A percentile compares a stretch with the other conserved stretches of the same genome.
phyloP scores from a whole-genome alignment of 64 coral and sea anemone species.

The Orbicella faveolata region DNA sequence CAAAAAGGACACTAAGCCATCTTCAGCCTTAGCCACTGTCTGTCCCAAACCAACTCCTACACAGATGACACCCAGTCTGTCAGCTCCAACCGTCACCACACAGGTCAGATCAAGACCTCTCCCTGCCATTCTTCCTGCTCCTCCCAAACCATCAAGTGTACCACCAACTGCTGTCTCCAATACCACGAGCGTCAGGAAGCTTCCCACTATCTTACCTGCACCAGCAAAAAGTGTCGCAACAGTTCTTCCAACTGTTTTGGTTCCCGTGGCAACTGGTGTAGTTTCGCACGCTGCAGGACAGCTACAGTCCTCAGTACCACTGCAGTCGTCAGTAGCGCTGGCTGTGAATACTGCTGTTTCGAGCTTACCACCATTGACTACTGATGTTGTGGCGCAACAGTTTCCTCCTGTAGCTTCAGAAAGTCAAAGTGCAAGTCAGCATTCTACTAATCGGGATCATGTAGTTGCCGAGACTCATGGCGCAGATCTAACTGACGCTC shows the following conservation, averaged over 20 bases:
- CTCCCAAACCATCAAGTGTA: conserved; percentile 66
- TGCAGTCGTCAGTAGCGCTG: conserved; percentile 20
- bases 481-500: neutral
- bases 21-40: neutral
- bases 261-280: conserved; percentile 58
- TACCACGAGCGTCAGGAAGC: conserved; percentile 38
- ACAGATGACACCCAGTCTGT: conserved; percentile 57
- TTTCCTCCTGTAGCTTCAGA: neutral
- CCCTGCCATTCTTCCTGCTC: conserved; percentile 78
- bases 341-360: conserved; percentile 20
- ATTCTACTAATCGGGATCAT: neutral
- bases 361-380: neutral
- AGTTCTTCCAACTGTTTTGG: conserved; percentile 70
- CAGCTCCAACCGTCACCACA: conserved; percentile 65
- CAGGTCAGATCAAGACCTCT: conserved; percentile 83
- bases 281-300: conserved; percentile 5
- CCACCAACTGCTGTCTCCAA: conserved; percentile 32
- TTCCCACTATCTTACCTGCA: conserved; percentile 80
- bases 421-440: neutral
- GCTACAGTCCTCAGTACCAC: conserved; percentile 17
- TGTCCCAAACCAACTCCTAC: conserved; percentile 38
- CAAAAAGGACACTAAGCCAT: conserved; percentile 16
- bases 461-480: neutral
- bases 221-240: conserved; percentile 77
- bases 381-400: neutral